Conservation (phyloP, 2,797 vertebrate species). For the Tympanoctomys barrerae region DNA sequence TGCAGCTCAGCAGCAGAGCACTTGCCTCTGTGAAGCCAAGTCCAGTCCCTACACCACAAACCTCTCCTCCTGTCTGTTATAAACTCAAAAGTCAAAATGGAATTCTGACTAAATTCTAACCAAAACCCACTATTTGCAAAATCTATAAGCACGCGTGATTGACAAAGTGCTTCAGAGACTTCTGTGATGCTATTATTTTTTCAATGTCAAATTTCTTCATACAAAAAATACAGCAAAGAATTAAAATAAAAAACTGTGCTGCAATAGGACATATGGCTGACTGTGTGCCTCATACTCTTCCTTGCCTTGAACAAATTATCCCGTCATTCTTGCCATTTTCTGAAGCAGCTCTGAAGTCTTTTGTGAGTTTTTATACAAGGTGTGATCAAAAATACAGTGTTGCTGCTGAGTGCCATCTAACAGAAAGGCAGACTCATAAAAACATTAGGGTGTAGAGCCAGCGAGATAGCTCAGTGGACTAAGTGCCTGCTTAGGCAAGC, state of each 20-base stretch:
- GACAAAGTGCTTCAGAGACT: slow-evolving; percentile 32
- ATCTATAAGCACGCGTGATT: not conserved
- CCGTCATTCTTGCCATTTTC: not conserved
- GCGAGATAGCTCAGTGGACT: too few relatives aligned
- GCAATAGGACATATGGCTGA: not conserved
- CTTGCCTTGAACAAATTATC: not conserved
- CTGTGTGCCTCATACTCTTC: not conserved
- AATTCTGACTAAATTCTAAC: not conserved
- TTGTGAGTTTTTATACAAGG: not conserved
- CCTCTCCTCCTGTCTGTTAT: not conserved
- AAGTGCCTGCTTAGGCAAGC: too few relatives aligned
- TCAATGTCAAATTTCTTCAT: not conserved
- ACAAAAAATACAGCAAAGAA: not conserved
- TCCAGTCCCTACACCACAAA: not conserved
- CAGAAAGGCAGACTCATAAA: not conserved
- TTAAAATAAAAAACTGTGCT: not conserved
- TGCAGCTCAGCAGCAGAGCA: not conserved
- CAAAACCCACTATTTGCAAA: slow-evolving; percentile 28
- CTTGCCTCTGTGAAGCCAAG: not conserved
- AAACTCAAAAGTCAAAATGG: not conserved
- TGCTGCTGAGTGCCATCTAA: not conserved
- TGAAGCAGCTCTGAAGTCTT: not conserved
- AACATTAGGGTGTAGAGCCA: not conserved
- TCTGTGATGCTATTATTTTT: not conserved
- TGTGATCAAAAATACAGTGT: not conserved